A percentile compares a stretch with the other conserved stretches of the same genome.
Evolutionary conservation across 2,888 invertebrate genomes (phyloP).

Genomic region (Nemotelus pantherinus): DNA sequence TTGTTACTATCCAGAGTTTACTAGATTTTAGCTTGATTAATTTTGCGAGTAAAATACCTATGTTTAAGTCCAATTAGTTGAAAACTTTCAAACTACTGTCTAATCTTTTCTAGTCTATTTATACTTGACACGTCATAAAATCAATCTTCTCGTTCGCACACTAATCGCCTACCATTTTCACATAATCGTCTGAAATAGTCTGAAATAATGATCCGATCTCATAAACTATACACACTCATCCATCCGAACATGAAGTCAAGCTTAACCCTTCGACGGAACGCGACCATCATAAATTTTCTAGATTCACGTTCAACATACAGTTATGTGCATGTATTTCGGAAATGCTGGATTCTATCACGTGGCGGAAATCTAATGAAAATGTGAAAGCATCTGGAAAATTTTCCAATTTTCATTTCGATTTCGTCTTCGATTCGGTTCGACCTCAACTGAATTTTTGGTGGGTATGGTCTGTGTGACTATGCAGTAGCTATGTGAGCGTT

Average conservation of each 20-base stretch:
- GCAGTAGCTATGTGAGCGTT: too few relatives aligned
- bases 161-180: background rate
- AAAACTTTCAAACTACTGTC: too few relatives aligned
- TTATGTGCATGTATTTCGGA: background rate
- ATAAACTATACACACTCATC: background rate
- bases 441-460: constrained; percentile 1
- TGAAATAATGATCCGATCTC: background rate
- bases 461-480: too few relatives aligned
- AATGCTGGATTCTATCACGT: background rate
- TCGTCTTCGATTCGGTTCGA: background rate
- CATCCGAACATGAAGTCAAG: background rate
- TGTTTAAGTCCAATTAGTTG: too few relatives aligned
- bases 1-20: too few relatives aligned
- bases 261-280: constrained; percentile 4
- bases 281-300: background rate
- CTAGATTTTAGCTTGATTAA: too few relatives aligned
- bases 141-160: background rate
- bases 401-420: background rate
- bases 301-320: background rate
- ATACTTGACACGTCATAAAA: background rate
- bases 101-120: background rate
- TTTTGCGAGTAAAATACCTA: too few relatives aligned
- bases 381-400: constrained; percentile 24
- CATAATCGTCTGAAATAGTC: background rate
- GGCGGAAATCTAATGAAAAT: constrained; percentile 5